Percentiles rank a stretch among this genome's conserved stretches.
These are phyloP conservation scores for Ormyrus labotus DNA, from an alignment of 2,888 invertebrate genomes.

Conservation along the genomic window DNA sequence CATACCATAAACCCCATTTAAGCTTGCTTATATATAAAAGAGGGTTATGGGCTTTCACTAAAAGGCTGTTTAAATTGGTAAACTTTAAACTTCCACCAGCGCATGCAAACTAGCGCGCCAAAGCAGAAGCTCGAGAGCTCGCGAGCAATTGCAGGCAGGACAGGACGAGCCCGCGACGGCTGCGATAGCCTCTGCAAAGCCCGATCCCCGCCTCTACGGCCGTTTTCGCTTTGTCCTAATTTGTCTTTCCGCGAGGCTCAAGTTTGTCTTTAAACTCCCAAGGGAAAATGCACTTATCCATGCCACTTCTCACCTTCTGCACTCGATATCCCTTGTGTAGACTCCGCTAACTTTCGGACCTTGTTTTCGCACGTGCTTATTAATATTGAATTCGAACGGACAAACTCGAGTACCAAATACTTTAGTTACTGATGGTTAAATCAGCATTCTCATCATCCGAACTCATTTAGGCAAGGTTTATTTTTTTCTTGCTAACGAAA, in stretches of 20 bases:
- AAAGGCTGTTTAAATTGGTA: slow-evolving; percentile 70
- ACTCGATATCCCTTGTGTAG: too few species aligned
- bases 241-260: neutral
- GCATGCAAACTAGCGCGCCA: slow-evolving; percentile 71
- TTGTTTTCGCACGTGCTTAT: too few species aligned
- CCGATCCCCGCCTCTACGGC: slow-evolving; percentile 6
- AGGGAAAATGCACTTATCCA: slow-evolving; percentile 3
- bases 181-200: slow-evolving; percentile 29
- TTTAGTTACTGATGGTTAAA: too few species aligned
- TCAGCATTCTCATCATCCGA: too few species aligned
- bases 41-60: slow-evolving; percentile 56
- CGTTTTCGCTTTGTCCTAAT: slow-evolving; percentile 19
- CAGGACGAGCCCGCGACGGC: neutral
- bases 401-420: too few species aligned
- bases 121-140: slow-evolving; percentile 58
- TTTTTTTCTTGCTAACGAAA: too few species aligned
- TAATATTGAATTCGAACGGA: too few species aligned
- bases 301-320: neutral
- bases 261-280: slow-evolving; percentile 2
- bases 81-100: slow-evolving; percentile 71
- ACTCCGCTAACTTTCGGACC: too few species aligned
- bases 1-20: too few species aligned
- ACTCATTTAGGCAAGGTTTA: too few species aligned
- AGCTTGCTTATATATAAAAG: slow-evolving; percentile 2
- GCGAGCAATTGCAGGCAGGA: slow-evolving; percentile 19